Evolutionary conservation across 2,888 invertebrate genomes (phyloP), one percentile per base, ranked within the genome.

Genomic region (Andrena bicolor): DNA sequence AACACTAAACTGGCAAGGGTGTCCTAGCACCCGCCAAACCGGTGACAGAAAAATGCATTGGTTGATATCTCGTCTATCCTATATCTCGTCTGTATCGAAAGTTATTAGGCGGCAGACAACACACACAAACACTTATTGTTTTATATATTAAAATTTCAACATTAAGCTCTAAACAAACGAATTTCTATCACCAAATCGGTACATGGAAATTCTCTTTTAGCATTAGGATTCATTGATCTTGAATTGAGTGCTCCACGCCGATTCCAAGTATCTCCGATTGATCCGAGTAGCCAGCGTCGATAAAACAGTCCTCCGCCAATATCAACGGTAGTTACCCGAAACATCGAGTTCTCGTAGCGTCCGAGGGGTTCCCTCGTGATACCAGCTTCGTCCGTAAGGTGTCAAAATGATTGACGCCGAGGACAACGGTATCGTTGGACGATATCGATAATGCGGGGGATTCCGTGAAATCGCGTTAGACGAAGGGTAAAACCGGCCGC

Each of bases 401-500:
- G 77, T 65, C 74, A n/a, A 70, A 30, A 7, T 32, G 20, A 1
- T 60, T n/a, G 58, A 30, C 4, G 7, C 4, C 10, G 8, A 7
- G 16, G 56, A 48, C 48, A 30, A 10, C 6, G 26, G 30, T 74
- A 66, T 60, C 66, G 66, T 63, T 74, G 23, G n/a, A 74, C n/a
- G 60, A 61, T 75, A 68, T 68, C 68, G 48, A 61, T 60, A 32
- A 61, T 41, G 7, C 53, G 13, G 58, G 20, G 10, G n/a, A n/a
- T 53, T 61, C 13, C 30, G 20, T 30, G 2, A 41, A 74, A 41
- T 61, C 23, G 1, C 20, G n/a, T 53, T 35, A 58, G 7, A 49
- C 7, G 23, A 60, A 61, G 10, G 35, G 7, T 20, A 65, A 16
- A 28, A 56, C 56, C 23, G 56, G 26, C 23, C 56, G 56, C 56